phyloP scores from a whole-genome alignment of 2,113 vertebrate species.

The Synodontis membranacea region DNA sequence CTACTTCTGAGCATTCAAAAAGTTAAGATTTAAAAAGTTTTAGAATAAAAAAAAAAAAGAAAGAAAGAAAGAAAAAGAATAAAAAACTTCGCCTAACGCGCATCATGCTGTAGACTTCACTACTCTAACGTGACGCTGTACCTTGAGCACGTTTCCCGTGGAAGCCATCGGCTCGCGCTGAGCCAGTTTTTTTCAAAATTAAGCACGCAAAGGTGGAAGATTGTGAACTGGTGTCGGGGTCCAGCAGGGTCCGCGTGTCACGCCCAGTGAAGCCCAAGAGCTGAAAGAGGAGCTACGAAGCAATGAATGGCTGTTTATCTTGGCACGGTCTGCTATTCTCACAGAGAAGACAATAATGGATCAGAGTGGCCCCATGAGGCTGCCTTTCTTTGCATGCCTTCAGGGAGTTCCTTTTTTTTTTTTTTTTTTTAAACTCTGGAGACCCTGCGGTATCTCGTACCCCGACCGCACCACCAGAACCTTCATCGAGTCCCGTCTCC shows the following conservation, averaged over 20 bases:
- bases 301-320: conserved; percentile 20
- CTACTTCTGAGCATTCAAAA: conserved; percentile 14
- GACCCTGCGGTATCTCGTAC: conserved; percentile 64
- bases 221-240: neutral
- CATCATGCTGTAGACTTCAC: neutral
- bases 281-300: neutral
- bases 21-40: conserved; percentile 24
- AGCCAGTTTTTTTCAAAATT: neutral
- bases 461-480: conserved; percentile 45
- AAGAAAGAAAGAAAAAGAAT: neutral
- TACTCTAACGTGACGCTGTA: neutral
- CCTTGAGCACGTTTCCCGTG: neutral
- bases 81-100: neutral
- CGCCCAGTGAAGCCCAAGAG: neutral
- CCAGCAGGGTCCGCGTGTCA: neutral
- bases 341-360: conserved; percentile 63
- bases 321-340: conserved; percentile 39
- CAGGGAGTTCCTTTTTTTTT: conserved; percentile 70
- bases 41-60: neutral
- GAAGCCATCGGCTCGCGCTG: neutral
- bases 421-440: no score
- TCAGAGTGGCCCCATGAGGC: conserved; percentile 67
- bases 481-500: conserved; percentile 17
- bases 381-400: conserved; percentile 60
- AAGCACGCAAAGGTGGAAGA: neutral